Percentiles rank a stretch among this genome's conserved stretches.
Conservation (phyloP, 2,113 vertebrate species). For the Atractosteus spatula region DNA sequence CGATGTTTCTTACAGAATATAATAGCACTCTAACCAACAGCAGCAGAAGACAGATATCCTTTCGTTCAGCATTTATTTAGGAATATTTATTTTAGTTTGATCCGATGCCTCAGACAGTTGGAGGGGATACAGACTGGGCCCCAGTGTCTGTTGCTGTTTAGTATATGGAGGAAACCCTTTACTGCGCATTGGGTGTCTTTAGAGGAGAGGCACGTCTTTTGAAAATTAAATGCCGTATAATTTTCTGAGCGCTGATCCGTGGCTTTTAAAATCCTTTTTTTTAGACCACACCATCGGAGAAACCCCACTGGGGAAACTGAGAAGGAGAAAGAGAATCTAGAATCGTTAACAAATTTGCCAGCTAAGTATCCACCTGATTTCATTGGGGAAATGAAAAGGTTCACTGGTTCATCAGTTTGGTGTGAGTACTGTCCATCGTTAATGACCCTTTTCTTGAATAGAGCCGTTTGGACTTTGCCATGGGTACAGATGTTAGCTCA, state of each 20-base stretch:
- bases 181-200: neutral
- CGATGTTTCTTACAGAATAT: neutral
- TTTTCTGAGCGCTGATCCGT: slow-evolving; percentile 4
- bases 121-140: too few relatives aligned
- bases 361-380: neutral
- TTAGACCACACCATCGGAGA: neutral
- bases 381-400: neutral
- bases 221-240: too few relatives aligned
- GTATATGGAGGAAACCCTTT: too few relatives aligned
- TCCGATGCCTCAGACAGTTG: neutral
- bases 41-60: slow-evolving; percentile 7
- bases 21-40: neutral
- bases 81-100: slow-evolving; percentile 5
- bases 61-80: slow-evolving; percentile 7
- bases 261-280: neutral
- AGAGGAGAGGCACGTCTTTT: neutral
- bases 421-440: too few relatives aligned
- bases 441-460: too few relatives aligned
- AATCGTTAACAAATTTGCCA: neutral
- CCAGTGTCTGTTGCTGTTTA: too few relatives aligned
- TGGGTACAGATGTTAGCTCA: too few relatives aligned
- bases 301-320: too few relatives aligned
- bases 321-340: too few relatives aligned
- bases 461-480: too few relatives aligned
- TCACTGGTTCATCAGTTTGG: too few relatives aligned